phyloP scores from a whole-genome alignment of 2,888 invertebrate genomes.

The Phyllotreta striolata region DNA sequence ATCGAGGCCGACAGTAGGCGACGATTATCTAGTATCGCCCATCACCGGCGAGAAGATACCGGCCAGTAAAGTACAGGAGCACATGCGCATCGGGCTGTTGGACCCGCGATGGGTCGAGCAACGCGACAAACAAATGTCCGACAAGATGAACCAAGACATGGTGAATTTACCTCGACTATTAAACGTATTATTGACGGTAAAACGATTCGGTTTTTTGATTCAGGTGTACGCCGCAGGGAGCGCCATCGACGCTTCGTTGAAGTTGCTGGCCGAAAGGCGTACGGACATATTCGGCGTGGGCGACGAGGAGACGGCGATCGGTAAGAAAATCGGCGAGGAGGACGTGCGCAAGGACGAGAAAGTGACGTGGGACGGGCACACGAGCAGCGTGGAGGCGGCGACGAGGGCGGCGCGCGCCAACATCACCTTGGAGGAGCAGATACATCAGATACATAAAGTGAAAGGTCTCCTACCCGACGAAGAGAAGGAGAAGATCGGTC shows the following conservation, averaged over 20 bases:
- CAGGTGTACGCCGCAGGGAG: constrained; percentile 74
- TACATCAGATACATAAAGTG: constrained; percentile 94
- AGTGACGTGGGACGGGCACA: constrained; percentile 98
- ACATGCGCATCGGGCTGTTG: constrained; percentile 94
- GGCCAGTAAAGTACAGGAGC: constrained; percentile 96
- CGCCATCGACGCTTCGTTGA: constrained; percentile 95
- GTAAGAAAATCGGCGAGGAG: constrained; percentile 94
- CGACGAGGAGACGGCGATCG: constrained; percentile 98
- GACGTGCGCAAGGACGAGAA: constrained; percentile 86
- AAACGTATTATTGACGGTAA: too few relatives aligned
- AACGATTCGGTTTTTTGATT: too few relatives aligned
- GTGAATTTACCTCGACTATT: constrained; percentile 57
- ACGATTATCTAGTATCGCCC: constrained; percentile 95
- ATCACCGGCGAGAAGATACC: constrained; percentile 98
- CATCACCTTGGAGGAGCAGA: constrained; percentile 95
- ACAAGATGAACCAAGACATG: constrained; percentile 90
- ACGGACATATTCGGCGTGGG: constrained; percentile 99
- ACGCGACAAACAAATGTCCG: constrained; percentile 91
- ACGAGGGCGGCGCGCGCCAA: constrained; percentile 93
- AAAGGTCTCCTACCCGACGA: constrained; percentile 94
- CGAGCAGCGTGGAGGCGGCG: constrained; percentile 95
- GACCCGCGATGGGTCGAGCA: constrained; percentile 99
- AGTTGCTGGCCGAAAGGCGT: constrained; percentile 96
- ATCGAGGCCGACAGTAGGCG: constrained; percentile 71
- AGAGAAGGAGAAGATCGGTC: constrained; percentile 97